A percentile compares a stretch with the other conserved stretches of the same genome.
Conservation (phyloP, 2,113 vertebrate genomes). For the Actenoides hombroni region DNA sequence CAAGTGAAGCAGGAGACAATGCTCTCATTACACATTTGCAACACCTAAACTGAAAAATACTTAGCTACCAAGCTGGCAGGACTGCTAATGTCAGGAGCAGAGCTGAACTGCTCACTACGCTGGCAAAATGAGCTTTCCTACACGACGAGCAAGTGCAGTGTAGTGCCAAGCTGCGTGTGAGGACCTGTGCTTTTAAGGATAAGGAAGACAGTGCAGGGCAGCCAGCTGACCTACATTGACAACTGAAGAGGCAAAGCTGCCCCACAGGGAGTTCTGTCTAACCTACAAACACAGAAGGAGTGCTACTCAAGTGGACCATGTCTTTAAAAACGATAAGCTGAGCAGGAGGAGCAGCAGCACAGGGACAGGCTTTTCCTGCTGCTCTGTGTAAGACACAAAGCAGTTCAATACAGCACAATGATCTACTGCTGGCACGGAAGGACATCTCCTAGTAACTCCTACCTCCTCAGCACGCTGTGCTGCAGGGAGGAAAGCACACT, state of each 20-base stretch:
- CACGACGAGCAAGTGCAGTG: neutral
- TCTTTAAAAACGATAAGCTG: neutral
- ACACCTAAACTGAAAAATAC: neutral
- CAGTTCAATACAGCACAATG: neutral
- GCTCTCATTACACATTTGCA: neutral
- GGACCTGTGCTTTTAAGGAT: neutral
- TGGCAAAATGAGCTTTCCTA: neutral
- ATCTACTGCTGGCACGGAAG: neutral
- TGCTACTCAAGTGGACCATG: neutral
- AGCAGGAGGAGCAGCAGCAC: neutral
- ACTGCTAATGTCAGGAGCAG: neutral
- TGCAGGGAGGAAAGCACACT: neutral
- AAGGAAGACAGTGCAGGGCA: neutral
- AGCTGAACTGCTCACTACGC: accelerated
- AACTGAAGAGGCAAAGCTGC: slow-evolving; percentile 25
- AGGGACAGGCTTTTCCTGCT: neutral
- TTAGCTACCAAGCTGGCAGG: neutral
- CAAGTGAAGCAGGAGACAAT: neutral
- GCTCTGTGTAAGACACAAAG: neutral
- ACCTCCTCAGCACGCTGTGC: accelerated
- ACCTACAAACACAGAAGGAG: slow-evolving; percentile 50
- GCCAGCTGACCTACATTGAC: slow-evolving; percentile 54
- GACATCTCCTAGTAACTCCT: neutral
- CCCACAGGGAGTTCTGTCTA: slow-evolving; percentile 35
- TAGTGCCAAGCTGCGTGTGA: neutral